Percentiles rank a stretch among this genome's conserved stretches.
These are phyloP conservation scores for Gymnoscopelus braueri DNA, from an alignment of 2,797 vertebrate species.

Conservation along the genomic window DNA sequence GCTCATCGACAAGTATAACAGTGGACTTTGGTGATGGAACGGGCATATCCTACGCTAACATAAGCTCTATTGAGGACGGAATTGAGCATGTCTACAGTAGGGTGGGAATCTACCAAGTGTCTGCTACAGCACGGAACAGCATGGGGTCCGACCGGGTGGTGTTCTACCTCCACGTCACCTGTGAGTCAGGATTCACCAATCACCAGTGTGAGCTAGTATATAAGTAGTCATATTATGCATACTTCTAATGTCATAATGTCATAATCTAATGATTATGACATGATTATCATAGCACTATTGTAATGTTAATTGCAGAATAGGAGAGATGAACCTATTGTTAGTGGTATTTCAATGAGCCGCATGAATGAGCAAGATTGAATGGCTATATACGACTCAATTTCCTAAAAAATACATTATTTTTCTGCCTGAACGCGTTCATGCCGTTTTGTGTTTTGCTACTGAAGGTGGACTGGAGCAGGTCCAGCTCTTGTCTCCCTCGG, in stretches of 20 bases:
- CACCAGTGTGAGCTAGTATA: neutral
- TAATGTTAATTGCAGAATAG: too few species aligned
- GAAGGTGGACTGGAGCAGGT: slow-evolving; percentile 90
- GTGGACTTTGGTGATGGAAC: slow-evolving; percentile 95
- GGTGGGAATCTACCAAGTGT: slow-evolving; percentile 92
- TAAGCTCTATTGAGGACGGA: slow-evolving; percentile 91
- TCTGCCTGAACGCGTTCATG: neutral
- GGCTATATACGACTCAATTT: too few species aligned
- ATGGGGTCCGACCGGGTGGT: slow-evolving; percentile 83
- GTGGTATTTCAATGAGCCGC: too few species aligned
- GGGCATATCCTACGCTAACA: slow-evolving; percentile 88
- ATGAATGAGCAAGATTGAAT: too few species aligned
- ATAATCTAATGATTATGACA: too few species aligned
- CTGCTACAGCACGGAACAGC: slow-evolving; percentile 85
- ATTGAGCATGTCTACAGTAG: slow-evolving; percentile 89
- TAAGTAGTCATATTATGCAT: too few species aligned
- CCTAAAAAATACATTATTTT: too few species aligned
- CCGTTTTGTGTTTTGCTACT: slow-evolving; percentile 41
- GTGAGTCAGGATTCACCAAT: slow-evolving; percentile 74
- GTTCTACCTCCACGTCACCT: slow-evolving; percentile 90
- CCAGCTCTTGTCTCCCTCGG: slow-evolving; percentile 88
- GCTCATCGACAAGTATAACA: slow-evolving; percentile 89
- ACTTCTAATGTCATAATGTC: too few species aligned
- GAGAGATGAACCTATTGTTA: too few species aligned
- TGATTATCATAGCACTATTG: too few species aligned